Percentiles rank a stretch among this genome's conserved stretches.
These are phyloP conservation scores for Aphodius granarius DNA, from an alignment of 2,888 invertebrate genomes.

Conservation along the genomic window DNA sequence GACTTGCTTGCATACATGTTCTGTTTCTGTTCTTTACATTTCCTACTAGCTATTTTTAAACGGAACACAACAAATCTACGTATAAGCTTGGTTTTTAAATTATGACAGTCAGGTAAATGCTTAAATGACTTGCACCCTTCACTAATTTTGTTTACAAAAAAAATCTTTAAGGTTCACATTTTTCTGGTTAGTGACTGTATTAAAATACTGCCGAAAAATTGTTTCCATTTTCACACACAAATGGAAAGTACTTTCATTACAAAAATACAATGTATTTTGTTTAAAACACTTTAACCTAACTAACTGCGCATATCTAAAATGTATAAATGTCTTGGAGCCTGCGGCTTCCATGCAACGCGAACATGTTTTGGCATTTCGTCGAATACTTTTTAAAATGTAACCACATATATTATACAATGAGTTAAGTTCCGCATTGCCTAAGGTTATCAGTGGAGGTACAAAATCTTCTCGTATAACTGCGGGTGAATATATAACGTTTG, in stretches of 20 bases:
- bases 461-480: constrained; percentile 3
- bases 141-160: background rate
- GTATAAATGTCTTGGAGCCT: too few relatives aligned
- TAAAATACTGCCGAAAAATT: background rate
- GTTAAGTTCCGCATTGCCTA: background rate
- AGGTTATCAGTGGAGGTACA: background rate
- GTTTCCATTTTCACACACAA: background rate
- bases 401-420: background rate
- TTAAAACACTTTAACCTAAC: background rate
- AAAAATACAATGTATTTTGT: background rate
- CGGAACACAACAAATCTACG: background rate
- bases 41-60: background rate
- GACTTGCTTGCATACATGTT: background rate
- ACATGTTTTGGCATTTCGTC: too few relatives aligned
- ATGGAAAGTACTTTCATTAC: background rate
- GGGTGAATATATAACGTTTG: too few relatives aligned
- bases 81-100: background rate
- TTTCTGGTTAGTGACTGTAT: background rate
- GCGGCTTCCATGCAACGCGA: too few relatives aligned
- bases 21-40: background rate
- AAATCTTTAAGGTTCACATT: background rate
- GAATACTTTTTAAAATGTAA: background rate
- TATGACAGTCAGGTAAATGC: background rate
- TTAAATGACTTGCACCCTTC: background rate
- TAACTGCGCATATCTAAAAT: background rate